These are phyloP conservation scores for Caenorhabditis elegans DNA, from an alignment of 1,140 invertebrate genomes.

Conservation along the genomic window DNA sequence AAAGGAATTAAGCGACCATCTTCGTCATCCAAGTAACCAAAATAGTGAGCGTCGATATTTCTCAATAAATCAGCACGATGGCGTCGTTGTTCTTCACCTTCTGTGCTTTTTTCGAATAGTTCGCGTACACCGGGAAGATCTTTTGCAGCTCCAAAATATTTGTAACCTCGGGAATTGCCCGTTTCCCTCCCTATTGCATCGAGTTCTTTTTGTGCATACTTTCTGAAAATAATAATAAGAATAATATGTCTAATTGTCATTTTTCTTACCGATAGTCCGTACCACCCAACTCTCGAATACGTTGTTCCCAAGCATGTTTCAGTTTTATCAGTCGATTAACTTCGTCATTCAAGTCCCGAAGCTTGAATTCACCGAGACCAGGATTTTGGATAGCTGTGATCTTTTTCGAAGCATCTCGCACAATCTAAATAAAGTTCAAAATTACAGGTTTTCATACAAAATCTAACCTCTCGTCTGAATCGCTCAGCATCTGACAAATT, in stretches of 20 bases:
- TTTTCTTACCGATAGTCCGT: constrained; percentile 76
- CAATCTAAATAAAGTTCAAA: constrained; percentile 51
- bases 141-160: constrained; percentile 98
- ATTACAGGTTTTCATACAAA: too few species aligned
- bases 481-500: constrained; percentile 57
- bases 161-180: constrained; percentile 94
- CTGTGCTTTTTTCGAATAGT: constrained; percentile 81
- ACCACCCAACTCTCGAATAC: constrained; percentile 91
- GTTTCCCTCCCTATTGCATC: constrained; percentile 78
- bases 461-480: constrained; percentile 59
- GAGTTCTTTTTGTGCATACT: constrained; percentile 59
- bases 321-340: constrained; percentile 95
- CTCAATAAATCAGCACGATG: constrained; percentile 94
- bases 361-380: constrained; percentile 93
- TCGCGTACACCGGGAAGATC: constrained; percentile 95
- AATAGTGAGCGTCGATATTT: constrained; percentile 79
- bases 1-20: constrained; percentile 88
- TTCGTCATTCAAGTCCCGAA: constrained; percentile 97
- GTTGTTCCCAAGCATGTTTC: constrained; percentile 91
- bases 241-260: neutral
- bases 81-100: constrained; percentile 75
- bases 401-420: constrained; percentile 88
- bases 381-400: constrained; percentile 87
- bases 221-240: constrained; percentile 44
- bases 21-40: constrained; percentile 96